Conservation (phyloP, 2,113 vertebrate species). For the Poeciliopsis occidentalis region DNA sequence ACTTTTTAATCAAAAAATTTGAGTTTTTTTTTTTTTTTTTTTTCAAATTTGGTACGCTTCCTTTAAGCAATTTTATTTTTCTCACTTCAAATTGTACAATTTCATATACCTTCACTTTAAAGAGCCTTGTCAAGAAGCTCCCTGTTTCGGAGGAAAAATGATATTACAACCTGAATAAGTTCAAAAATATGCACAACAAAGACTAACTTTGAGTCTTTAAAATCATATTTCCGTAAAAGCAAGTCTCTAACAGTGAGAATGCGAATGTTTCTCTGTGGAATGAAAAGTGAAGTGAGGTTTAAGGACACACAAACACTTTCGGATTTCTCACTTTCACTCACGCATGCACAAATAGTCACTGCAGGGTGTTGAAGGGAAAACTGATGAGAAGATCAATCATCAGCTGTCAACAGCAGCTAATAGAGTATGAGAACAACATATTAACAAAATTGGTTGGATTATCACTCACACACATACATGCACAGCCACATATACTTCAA, state of each 20-base stretch:
- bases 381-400: conserved; percentile 79
- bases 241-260: background rate
- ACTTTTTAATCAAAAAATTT: no score
- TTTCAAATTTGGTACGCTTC: no score
- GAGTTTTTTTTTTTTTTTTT: no score
- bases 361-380: conserved; percentile 67
- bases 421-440: conserved; percentile 76
- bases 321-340: conserved; percentile 18
- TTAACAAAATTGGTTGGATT: conserved; percentile 71
- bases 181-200: background rate
- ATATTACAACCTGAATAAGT: background rate
- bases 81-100: no score
- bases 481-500: conserved; percentile 1
- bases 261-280: conserved; percentile 13
- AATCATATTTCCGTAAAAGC: background rate
- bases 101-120: background rate
- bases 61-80: no score
- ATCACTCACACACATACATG: conserved; percentile 41
- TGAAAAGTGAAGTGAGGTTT: conserved; percentile 13
- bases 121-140: background rate
- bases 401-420: conserved; percentile 72
- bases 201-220: background rate
- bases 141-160: background rate
- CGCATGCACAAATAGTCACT: conserved; percentile 35
- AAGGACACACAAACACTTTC: conserved; percentile 35